Conservation (phyloP, 2,797 vertebrate species). For the Phoebastria nigripes region DNA sequence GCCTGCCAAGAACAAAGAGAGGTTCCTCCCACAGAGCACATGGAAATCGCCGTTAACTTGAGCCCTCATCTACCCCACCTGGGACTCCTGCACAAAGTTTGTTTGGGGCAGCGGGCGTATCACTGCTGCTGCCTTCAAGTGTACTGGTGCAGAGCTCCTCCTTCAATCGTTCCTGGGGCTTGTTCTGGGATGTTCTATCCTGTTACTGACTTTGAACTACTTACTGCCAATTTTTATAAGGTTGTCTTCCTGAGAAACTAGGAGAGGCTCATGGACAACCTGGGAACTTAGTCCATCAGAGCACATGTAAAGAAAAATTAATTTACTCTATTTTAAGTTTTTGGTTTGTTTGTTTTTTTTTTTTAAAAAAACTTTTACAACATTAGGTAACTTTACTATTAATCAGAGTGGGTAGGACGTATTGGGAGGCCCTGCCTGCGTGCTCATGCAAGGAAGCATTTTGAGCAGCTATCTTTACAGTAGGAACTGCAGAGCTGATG, state of each 20-base stretch:
- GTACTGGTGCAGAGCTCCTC: background rate
- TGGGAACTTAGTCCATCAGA: background rate
- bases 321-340: background rate
- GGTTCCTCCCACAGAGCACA: background rate
- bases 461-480: background rate
- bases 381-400: background rate
- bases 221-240: background rate
- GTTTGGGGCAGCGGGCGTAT: background rate
- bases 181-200: background rate
- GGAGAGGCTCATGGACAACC: background rate
- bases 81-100: background rate
- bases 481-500: background rate
- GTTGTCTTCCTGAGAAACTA: background rate
- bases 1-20: background rate
- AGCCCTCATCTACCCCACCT: background rate
- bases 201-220: background rate
- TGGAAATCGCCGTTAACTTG: background rate
- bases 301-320: background rate
- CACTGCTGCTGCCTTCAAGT: background rate
- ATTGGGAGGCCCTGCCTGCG: background rate
- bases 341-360: background rate
- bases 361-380: background rate
- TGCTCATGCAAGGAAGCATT: background rate
- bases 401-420: background rate
- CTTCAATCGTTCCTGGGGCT: rapidly evolving